Evolutionary conservation across 2,888 invertebrate genomes (phyloP).

Genomic region (Chouioia cunea): DNA sequence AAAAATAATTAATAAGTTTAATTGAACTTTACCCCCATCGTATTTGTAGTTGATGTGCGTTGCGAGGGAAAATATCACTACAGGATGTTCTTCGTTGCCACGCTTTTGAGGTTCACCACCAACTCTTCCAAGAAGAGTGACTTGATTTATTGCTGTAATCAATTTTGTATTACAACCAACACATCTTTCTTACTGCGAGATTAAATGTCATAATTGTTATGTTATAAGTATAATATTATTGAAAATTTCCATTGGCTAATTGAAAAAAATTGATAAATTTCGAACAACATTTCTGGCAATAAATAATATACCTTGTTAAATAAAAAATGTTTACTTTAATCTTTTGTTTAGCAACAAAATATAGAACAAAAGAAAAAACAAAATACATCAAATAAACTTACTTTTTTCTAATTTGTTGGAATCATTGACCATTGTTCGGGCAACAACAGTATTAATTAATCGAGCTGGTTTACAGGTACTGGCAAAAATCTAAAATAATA

Average conservation of each 20-base stretch:
- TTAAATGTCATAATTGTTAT: too few relatives aligned
- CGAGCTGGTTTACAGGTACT: slow-evolving; percentile 49
- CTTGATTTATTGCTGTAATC: slow-evolving; percentile 82
- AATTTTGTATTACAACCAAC: not conserved
- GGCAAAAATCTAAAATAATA: slow-evolving; percentile 52
- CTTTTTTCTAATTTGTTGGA: slow-evolving; percentile 55
- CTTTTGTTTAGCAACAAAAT: not conserved
- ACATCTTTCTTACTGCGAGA: not conserved
- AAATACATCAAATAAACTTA: slow-evolving; percentile 46
- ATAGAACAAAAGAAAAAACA: not conserved
- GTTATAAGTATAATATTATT: not conserved
- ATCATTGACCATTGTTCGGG: slow-evolving; percentile 46
- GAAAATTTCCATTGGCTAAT: not conserved
- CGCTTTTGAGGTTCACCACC: slow-evolving; percentile 91
- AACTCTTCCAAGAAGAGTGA: slow-evolving; percentile 87
- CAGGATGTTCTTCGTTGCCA: slow-evolving; percentile 85
- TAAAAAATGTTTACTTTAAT: not conserved
- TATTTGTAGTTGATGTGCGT: slow-evolving; percentile 88
- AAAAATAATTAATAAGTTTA: slow-evolving; percentile 28
- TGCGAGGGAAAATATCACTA: slow-evolving; percentile 89
- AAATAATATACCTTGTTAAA: not conserved
- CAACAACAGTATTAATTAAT: slow-evolving; percentile 42
- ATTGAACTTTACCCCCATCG: slow-evolving; percentile 62
- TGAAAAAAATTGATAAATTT: not conserved
- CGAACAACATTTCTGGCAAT: not conserved